Conservation (phyloP, 2,888 invertebrate genomes). For the Scaptomyza reducta region DNA sequence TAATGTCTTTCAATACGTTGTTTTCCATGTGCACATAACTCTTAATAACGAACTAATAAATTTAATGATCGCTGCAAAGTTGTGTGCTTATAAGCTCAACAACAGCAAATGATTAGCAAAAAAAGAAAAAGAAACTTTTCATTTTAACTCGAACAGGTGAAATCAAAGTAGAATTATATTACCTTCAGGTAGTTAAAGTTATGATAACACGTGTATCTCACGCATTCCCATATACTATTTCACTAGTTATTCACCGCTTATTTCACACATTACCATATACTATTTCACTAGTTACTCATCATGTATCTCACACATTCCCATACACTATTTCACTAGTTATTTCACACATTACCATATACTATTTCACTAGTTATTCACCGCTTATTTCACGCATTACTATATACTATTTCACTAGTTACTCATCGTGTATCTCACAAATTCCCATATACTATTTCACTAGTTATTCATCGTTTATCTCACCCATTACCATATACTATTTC, state of each 20-base stretch:
- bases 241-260: neutral
- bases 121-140: neutral
- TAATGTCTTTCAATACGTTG: slow-evolving; percentile 4
- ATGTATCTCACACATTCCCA: neutral
- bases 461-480: neutral
- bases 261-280: neutral
- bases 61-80: slow-evolving; percentile 12
- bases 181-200: no score
- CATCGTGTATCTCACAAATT: no score
- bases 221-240: neutral
- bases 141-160: neutral
- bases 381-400: no score
- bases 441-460: neutral
- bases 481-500: no score
- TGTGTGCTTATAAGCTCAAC: slow-evolving; percentile 4
- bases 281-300: neutral
- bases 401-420: no score
- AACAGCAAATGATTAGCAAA: neutral
- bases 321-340: neutral
- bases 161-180: no score
- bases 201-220: no score
- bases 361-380: no score
- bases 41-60: slow-evolving; percentile 31
- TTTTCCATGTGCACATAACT: neutral
- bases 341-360: neutral